Conservation (phyloP, 2,113 vertebrate species). For the Notothenia coriiceps region DNA sequence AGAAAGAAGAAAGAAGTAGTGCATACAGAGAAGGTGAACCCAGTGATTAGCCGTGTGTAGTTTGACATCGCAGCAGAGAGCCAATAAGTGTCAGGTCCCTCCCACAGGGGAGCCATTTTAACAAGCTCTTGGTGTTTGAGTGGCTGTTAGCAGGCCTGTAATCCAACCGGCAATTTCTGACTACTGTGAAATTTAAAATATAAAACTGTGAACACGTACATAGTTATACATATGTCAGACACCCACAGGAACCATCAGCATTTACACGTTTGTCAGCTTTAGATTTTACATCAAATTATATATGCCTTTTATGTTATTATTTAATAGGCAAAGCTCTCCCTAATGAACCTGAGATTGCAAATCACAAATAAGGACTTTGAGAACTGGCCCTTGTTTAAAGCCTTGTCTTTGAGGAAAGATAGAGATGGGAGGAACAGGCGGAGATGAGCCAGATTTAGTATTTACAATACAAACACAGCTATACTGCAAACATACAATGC, state of each 20-base stretch:
- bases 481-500: slow-evolving; percentile 2
- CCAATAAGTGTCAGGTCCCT: slow-evolving; percentile 64
- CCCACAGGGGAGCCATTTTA: slow-evolving; percentile 64
- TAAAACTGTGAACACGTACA: not conserved
- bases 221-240: not conserved
- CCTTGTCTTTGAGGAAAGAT: not conserved
- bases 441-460: slow-evolving; percentile 9
- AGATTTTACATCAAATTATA: not conserved
- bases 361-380: too few species aligned
- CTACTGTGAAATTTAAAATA: slow-evolving; percentile 25
- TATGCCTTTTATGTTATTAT: not conserved
- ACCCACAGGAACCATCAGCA: not conserved
- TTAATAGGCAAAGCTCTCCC: too few species aligned
- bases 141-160: slow-evolving; percentile 48
- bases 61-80: slow-evolving; percentile 40
- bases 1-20: slow-evolving; percentile 8
- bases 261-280: not conserved
- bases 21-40: slow-evolving; percentile 23
- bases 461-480: slow-evolving; percentile 5
- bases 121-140: slow-evolving; percentile 57
- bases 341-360: too few species aligned
- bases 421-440: not conserved
- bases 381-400: not conserved
- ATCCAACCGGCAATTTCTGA: slow-evolving; percentile 30
- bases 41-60: slow-evolving; percentile 22